A percentile compares a stretch with the other conserved stretches of the same genome.
These are phyloP conservation scores for Synaphobranchus kaupii DNA, from an alignment of 2,797 vertebrate species.

Conservation along the genomic window DNA sequence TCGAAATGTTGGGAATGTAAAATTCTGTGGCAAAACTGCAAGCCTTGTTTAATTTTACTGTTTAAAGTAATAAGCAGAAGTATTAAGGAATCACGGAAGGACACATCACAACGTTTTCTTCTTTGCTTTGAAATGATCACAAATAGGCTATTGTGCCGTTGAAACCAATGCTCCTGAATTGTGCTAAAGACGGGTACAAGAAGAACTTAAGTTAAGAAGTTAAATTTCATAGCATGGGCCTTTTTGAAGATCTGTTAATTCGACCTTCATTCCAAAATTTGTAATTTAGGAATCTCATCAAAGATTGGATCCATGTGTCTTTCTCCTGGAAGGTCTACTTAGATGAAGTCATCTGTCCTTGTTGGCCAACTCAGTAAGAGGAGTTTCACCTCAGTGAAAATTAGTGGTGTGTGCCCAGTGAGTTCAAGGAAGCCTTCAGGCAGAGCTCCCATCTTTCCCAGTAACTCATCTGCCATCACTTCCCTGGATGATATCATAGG, in stretches of 20 bases:
- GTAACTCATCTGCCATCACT: neutral
- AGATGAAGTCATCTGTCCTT: neutral
- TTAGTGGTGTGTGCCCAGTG: neutral
- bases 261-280: neutral
- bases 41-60: neutral
- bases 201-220: neutral
- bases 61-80: neutral
- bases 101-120: neutral
- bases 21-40: neutral
- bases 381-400: neutral
- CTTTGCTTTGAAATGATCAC: neutral
- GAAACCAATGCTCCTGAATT: neutral
- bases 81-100: neutral
- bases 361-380: neutral
- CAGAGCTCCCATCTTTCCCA: neutral
- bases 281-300: neutral
- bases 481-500: conserved; percentile 1
- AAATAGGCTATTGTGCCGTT: neutral
- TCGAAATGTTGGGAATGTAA: too few species aligned
- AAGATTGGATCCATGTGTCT: too few species aligned
- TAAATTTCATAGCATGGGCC: neutral
- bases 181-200: neutral
- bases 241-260: neutral
- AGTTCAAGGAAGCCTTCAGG: neutral
- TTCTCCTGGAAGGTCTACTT: neutral